These are phyloP conservation scores for Petaurus breviceps DNA, from an alignment of 2,113 vertebrate genomes.

Conservation along the genomic window DNA sequence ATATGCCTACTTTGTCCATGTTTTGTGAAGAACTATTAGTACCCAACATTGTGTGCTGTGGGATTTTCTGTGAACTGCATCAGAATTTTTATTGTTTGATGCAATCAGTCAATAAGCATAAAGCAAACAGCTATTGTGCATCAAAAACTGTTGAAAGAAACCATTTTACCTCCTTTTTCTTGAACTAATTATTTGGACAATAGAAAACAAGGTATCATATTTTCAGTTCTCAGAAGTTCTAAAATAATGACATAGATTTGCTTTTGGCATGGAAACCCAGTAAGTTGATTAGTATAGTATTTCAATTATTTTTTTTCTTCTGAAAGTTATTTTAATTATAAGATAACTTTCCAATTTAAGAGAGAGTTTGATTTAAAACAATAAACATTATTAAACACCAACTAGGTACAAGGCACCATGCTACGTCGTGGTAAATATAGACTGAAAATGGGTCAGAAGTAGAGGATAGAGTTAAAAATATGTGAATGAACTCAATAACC, in stretches of 20 bases:
- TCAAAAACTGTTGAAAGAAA: not conserved
- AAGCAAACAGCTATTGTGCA: not conserved
- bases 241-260: not conserved
- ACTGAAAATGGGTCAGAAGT: not conserved
- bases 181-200: not conserved
- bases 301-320: not conserved
- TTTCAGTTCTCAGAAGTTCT: not conserved
- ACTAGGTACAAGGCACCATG: not conserved
- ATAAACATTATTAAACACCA: not conserved
- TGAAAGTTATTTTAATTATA: not conserved
- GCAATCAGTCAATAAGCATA: not conserved
- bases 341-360: not conserved
- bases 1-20: not conserved
- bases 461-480: not conserved
- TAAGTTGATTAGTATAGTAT: not conserved
- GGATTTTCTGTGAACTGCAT: not conserved
- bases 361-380: rapidly evolving
- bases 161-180: not conserved
- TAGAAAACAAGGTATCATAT: not conserved
- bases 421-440: too few relatives aligned
- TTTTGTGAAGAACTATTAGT: not conserved
- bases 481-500: too few relatives aligned
- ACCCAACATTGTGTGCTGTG: not conserved
- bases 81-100: not conserved
- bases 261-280: not conserved